Evolutionary conservation across 2,113 vertebrate species (phyloP), one percentile per base, ranked within the genome.

Genomic region (Synchiropus splendidus): DNA sequence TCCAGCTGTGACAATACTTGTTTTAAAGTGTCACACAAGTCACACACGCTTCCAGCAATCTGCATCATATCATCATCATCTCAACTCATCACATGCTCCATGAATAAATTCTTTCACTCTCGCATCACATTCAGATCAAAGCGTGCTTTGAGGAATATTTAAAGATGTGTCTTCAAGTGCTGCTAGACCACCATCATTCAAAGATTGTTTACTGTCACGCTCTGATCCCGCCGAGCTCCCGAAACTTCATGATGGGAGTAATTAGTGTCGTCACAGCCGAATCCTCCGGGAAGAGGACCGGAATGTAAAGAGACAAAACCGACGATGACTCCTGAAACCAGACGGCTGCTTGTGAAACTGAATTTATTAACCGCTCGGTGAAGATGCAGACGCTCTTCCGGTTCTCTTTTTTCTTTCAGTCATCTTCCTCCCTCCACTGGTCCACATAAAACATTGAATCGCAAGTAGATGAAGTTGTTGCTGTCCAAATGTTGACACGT

Each of bases 201-300:
- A 49, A 42, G 52, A 68, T 74, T 71, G 73, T 70, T 70, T 62
- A 61, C 61, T 54, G 48, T 12, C 39, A 33, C 38, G 42, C 61
- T 65, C 39, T 67, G 46, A 71, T 57, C 51, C 57, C 51, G 38
- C 56, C 58, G 4, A 52, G 62, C 54, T 18, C 49, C 30, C 54
- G 31, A 41, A 53, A 58, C 44, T 56, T 56, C 55, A 47, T 40
- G 13, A 45, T 45, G 13, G 41, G 48, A 65, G 62, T 69, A 64
- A 77, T 75, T 72, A 73, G 54, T 34, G 43, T 18, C 43, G 59
- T 71, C 61, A 57, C 70, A 77, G 72, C 59, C 49, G 67, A 61
- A 17, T 61, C 72, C 34, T 69, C 44, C 21, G 56, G 56, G 61
- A 51, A 4, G 10, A 54, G 48, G 56, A 48, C 14, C 39, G 6